Percentiles rank a stretch among this genome's conserved stretches.
phyloP scores from a whole-genome alignment of 1,140 invertebrate species.

The Leptinotarsa undecemlineata region DNA sequence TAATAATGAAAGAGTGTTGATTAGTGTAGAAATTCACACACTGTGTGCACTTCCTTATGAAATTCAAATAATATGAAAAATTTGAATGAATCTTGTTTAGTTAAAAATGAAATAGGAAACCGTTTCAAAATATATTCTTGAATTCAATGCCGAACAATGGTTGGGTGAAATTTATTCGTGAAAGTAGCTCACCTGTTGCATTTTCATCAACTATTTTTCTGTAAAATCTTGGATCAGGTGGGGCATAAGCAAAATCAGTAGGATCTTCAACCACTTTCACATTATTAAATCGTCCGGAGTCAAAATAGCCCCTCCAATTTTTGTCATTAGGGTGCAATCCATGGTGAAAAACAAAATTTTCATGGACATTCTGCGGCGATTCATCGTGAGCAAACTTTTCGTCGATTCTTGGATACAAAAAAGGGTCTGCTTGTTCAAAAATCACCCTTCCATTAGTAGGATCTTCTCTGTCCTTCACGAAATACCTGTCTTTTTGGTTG shows the following conservation, averaged over 20 bases:
- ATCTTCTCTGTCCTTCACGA: constrained; percentile 3
- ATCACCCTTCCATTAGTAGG: constrained; percentile 4
- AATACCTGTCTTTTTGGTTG: not conserved
- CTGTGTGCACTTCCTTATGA: too few relatives aligned
- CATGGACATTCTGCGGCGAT: not conserved
- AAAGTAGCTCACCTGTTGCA: not conserved
- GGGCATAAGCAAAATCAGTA: constrained; percentile 45
- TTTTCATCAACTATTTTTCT: constrained; percentile 4
- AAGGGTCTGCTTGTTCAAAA: not conserved
- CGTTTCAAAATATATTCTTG: too few relatives aligned
- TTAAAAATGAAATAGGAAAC: too few relatives aligned
- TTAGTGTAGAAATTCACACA: too few relatives aligned
- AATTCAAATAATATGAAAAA: too few relatives aligned
- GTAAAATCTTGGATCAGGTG: constrained; percentile 48
- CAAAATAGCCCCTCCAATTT: constrained; percentile 15
- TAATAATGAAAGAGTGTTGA: too few relatives aligned
- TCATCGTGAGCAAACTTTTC: not conserved
- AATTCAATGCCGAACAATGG: too few relatives aligned
- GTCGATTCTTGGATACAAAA: not conserved
- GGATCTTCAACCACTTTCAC: constrained; percentile 40
- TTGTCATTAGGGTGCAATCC: constrained; percentile 28
- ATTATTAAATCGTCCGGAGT: constrained; percentile 27
- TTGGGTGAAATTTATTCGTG: too few relatives aligned
- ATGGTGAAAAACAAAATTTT: constrained; percentile 19
- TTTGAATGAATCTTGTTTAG: too few relatives aligned